phyloP scores from a whole-genome alignment of 2,113 vertebrate species.

The Burhinus oedicnemus region DNA sequence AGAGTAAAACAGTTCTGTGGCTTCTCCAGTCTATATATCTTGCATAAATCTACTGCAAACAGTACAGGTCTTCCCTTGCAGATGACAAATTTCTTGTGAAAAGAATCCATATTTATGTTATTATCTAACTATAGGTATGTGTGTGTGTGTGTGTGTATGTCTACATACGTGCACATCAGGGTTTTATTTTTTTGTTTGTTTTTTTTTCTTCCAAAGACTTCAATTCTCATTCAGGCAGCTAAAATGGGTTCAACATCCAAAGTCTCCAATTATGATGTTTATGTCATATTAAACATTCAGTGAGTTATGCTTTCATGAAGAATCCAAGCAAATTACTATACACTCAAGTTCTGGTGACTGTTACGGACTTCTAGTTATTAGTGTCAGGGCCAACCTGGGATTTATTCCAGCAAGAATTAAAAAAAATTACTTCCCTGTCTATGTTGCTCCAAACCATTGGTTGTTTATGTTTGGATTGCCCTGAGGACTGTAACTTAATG shows the following conservation, averaged over 20 bases:
- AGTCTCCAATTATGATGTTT: not conserved
- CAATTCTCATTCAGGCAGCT: not conserved
- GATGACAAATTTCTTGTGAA: not conserved
- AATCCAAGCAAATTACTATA: not conserved
- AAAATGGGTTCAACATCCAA: not conserved
- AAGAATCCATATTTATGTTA: not conserved
- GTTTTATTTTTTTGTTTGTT: not conserved
- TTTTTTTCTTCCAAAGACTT: not conserved
- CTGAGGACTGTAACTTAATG: not conserved
- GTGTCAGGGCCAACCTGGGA: not conserved
- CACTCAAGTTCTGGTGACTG: not conserved
- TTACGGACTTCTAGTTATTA: not conserved
- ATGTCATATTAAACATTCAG: not conserved
- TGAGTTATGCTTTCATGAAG: not conserved
- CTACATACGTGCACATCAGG: not conserved
- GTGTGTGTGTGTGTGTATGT: not conserved
- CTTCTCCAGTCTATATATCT: not conserved
- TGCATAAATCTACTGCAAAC: not conserved
- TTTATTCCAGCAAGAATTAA: not conserved
- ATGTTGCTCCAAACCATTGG: not conserved
- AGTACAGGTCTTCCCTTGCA: not conserved
- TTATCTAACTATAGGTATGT: not conserved
- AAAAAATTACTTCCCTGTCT: not conserved
- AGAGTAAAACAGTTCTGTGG: not conserved
- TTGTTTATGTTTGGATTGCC: not conserved